phyloP scores from a whole-genome alignment of 2,888 invertebrate genomes.

The Gastrophysa polygoni region DNA sequence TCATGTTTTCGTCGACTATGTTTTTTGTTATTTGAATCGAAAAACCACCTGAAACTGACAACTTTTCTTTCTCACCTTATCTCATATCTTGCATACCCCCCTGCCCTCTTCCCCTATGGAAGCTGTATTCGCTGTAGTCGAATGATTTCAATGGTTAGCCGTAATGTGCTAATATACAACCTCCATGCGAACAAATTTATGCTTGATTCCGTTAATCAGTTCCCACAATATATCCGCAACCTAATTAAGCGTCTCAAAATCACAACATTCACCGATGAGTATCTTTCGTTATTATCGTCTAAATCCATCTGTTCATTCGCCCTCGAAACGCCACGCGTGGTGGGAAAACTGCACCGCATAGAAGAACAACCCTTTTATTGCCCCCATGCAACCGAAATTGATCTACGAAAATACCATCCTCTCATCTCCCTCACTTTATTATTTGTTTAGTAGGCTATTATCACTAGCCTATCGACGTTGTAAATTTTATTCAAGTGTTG shows the following conservation, averaged over 20 bases:
- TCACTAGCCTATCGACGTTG: slow-evolving; percentile 38
- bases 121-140: no score
- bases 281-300: slow-evolving; percentile 31
- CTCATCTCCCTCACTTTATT: slow-evolving; percentile 28
- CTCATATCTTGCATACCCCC: no score
- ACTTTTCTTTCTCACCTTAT: no score
- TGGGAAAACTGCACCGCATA: slow-evolving; percentile 36
- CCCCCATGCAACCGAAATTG: slow-evolving; percentile 24
- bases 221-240: slow-evolving; percentile 34
- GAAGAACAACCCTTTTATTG: slow-evolving; percentile 35
- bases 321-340: slow-evolving; percentile 39
- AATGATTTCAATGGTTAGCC: no score
- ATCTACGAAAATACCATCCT: slow-evolving; percentile 29
- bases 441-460: slow-evolving; percentile 35
- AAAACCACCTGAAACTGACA: no score
- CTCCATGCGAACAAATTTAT: slow-evolving; percentile 27
- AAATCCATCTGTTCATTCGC: slow-evolving; percentile 34
- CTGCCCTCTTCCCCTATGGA: no score
- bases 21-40: no score
- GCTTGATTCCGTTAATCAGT: slow-evolving; percentile 31
- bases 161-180: slow-evolving; percentile 3
- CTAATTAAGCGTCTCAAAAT: slow-evolving; percentile 34
- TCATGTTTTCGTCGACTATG: no score
- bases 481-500: slow-evolving; percentile 40
- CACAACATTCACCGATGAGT: slow-evolving; percentile 37